A percentile compares a stretch with the other conserved stretches of the same genome.
These are phyloP conservation scores for Brachirus orientalis DNA, from an alignment of 2,113 vertebrate genomes.

Conservation along the genomic window DNA sequence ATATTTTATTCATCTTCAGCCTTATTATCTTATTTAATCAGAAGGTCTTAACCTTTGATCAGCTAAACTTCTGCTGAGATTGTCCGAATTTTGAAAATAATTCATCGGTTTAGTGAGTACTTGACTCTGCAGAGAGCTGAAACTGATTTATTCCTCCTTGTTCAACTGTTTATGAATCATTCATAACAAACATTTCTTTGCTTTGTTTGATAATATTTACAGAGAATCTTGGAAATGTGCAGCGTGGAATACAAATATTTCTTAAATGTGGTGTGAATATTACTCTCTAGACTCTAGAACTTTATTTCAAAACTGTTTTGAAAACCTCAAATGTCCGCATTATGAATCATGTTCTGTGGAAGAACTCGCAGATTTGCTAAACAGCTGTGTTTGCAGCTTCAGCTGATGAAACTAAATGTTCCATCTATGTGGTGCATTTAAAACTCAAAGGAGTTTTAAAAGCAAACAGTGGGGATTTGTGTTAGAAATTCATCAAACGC, in stretches of 20 bases:
- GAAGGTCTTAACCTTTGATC: slow-evolving; percentile 25
- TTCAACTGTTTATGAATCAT: slow-evolving; percentile 24
- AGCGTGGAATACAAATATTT: neutral
- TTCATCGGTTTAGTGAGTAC: slow-evolving; percentile 1
- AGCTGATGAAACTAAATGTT: slow-evolving; percentile 24
- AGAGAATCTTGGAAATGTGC: neutral
- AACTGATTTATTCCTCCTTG: too few species aligned
- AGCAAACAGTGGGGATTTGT: slow-evolving; percentile 8
- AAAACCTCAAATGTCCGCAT: slow-evolving; percentile 16
- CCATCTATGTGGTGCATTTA: neutral
- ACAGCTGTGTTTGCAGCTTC: slow-evolving; percentile 19
- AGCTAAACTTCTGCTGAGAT: slow-evolving; percentile 26
- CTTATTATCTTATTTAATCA: slow-evolving; percentile 10
- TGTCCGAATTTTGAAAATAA: slow-evolving; percentile 22
- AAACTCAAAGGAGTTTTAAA: neutral
- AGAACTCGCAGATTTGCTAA: slow-evolving; percentile 43
- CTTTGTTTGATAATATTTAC: slow-evolving; percentile 15
- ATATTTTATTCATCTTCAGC: neutral
- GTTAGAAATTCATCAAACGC: too few species aligned
- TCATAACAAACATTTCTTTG: neutral
- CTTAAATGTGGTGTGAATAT: neutral
- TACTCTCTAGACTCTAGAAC: neutral
- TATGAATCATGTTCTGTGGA: slow-evolving; percentile 47
- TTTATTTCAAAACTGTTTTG: slow-evolving; percentile 43
- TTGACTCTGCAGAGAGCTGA: too few species aligned